Percentiles rank a stretch among this genome's conserved stretches.
phyloP scores from a whole-genome alignment of 2,888 invertebrate genomes.

The Ecliptopera silaceata region DNA sequence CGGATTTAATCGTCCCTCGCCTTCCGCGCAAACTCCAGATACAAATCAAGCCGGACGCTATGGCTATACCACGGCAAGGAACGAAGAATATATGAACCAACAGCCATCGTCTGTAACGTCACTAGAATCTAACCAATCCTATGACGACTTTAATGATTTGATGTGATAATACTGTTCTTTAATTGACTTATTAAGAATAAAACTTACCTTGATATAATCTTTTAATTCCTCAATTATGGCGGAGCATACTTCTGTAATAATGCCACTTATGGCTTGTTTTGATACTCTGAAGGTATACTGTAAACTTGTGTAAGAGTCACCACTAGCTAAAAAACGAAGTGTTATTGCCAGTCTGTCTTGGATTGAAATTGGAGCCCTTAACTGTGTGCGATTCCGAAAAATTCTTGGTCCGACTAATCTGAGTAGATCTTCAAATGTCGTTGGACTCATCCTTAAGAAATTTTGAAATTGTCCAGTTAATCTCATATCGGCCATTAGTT shows the following conservation, averaged over 20 bases:
- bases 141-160: conserved; percentile 28
- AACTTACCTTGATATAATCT: not conserved
- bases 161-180: conserved; percentile 14
- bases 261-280: not conserved
- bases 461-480: conserved; percentile 33
- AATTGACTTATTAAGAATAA: too few species aligned
- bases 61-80: conserved; percentile 26
- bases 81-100: conserved; percentile 25
- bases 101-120: conserved; percentile 27
- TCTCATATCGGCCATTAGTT: conserved; percentile 32
- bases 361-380: conserved; percentile 30
- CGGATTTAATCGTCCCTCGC: too few species aligned
- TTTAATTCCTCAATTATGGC: not conserved
- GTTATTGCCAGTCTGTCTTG: conserved; percentile 30
- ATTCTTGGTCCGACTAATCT: conserved; percentile 32
- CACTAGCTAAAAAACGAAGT: conserved; percentile 35
- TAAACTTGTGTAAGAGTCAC: conserved; percentile 36
- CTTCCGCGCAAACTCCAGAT: conserved; percentile 5
- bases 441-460: conserved; percentile 30
- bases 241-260: not conserved
- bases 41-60: conserved; percentile 16
- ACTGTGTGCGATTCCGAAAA: conserved; percentile 25
- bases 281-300: not conserved
- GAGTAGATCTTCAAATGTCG: conserved; percentile 9
- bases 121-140: conserved; percentile 17